Evolutionary conservation across 2,888 invertebrate genomes (phyloP), one percentile per base, ranked within the genome.

Genomic region (Trichopoda pennipes): DNA sequence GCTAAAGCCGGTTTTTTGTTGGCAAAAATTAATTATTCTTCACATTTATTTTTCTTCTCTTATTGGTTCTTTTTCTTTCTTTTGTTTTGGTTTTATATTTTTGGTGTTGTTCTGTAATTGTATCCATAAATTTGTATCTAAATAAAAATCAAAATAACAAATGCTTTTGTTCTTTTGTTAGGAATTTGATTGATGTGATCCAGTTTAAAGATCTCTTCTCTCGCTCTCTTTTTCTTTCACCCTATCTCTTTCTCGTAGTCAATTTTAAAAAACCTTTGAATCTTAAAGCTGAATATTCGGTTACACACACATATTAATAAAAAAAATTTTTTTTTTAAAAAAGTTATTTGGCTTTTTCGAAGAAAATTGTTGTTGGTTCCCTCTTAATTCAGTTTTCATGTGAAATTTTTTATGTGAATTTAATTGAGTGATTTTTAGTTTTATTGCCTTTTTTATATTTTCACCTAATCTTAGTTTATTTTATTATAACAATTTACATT

Each of bases 101-200:
- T 58, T 49, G 17, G 8, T 69, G 12, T 61, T 51, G 3, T 44
- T 44, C 70, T 47, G 58, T 42, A 63, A 51, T 64, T 76, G 28
- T 55, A 53, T 35, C 3, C 12, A 58, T 17, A 3, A 49, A 63
- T 32, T 49, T 63, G 74, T 75, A 80, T 72, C 69, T 42, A 68
- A 58, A 73, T 60, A 47, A 60, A 69, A 75, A 49, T 58, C 28
- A 53, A 63, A 74, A 64, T 51, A 80, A 28, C 2, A 61, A 55
- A 21, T 49, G 19, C 12, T 16, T 53, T 72, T 14, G 17, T 68
- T 73, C 44, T 74, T 81, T 78, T 69, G 69, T 66, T 53, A 70
- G 23, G 42, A 74, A 60, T 69, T 74, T 81, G 81, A 81, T 81
- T 81, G 78, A 81, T 81, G 73, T 78, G 78, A 69, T 74, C 74